Base-by-base conservation (phyloP, 2,797 vertebrate genomes). In the Gadopsis marmoratus region DNA sequence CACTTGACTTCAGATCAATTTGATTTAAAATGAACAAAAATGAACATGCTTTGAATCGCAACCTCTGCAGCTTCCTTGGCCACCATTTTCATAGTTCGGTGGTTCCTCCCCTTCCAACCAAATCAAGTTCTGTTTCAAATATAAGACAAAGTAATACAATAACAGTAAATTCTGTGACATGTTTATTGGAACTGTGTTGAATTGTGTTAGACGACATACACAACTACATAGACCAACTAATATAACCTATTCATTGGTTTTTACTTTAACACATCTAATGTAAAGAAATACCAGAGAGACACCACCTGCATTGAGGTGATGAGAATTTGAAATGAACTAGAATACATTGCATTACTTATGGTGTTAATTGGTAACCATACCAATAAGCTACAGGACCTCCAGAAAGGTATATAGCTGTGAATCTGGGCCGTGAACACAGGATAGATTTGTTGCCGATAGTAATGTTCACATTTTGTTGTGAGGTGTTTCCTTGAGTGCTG, bases 361-460 rank as follows among this genome's bases (percentile, higher is more conserved):
- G 65, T 78, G 73, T 65, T 77, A 59, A 78, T 66, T 70, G 54
- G 29, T 21, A 54, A 69, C 7, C 37, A 62, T 51, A 50, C 19
- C 21, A 60, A 35, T 35, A 43, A 54, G n/a, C 43, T 33, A 29
- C 37, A 70, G 12, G 31, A 16, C 33, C 5, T 62, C 3, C 6
- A 11, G 29, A 4, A 31, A 64, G 37, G 5, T 19, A 17, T 47
- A 50, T 2, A 53, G 17, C 35, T 39, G 39, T 68, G 60, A 61
- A 51, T 37, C 10, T 16, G 41, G 80, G n/a, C 23, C 55, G 70
- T 74, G 29, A 72, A 62, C 41, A 58, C 53, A 53, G 16, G 33
- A 8, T 43, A 33, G 7, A 33, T 59, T 47, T 4, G 3, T 45
- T 5, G 33, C 33, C 1, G 33, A 33, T 33, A 33, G 33, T 33